Conservation (phyloP, 2,888 invertebrate species). For the Epirrita christyi region DNA sequence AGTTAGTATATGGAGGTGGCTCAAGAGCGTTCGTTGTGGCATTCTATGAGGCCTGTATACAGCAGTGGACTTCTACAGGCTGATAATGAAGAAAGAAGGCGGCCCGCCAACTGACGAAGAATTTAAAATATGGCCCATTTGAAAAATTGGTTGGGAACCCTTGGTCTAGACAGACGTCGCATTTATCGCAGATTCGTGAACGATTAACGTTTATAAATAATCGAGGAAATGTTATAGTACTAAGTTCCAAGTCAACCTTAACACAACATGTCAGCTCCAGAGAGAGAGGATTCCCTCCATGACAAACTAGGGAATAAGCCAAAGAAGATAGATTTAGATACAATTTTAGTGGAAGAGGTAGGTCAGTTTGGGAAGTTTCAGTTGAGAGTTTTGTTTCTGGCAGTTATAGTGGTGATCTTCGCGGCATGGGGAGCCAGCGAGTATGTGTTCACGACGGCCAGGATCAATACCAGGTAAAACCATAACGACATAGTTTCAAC, state of each 20-base stretch:
- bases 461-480: slow-evolving; percentile 61
- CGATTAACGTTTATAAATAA: slow-evolving; percentile 25
- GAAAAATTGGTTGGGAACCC: no score
- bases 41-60: no score
- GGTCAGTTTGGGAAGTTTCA: slow-evolving; percentile 72
- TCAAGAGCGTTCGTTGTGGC: no score
- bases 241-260: slow-evolving; percentile 10
- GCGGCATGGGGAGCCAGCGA: slow-evolving; percentile 61
- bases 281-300: slow-evolving; percentile 6
- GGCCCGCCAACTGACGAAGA: no score
- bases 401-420: slow-evolving; percentile 57
- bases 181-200: slow-evolving; percentile 14
- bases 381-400: slow-evolving; percentile 50
- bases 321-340: slow-evolving; percentile 18
- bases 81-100: no score
- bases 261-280: slow-evolving; percentile 19
- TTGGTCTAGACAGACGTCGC: background rate
- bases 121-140: no score
- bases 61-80: no score
- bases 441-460: slow-evolving; percentile 70
- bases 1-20: no score
- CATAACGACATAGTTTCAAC: no score
- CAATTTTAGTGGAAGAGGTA: slow-evolving; percentile 59
- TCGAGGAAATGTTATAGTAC: slow-evolving; percentile 1
- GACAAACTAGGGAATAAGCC: background rate